Evolutionary conservation across 2,797 vertebrate genomes (phyloP).

Genomic region (Falco naumanni): DNA sequence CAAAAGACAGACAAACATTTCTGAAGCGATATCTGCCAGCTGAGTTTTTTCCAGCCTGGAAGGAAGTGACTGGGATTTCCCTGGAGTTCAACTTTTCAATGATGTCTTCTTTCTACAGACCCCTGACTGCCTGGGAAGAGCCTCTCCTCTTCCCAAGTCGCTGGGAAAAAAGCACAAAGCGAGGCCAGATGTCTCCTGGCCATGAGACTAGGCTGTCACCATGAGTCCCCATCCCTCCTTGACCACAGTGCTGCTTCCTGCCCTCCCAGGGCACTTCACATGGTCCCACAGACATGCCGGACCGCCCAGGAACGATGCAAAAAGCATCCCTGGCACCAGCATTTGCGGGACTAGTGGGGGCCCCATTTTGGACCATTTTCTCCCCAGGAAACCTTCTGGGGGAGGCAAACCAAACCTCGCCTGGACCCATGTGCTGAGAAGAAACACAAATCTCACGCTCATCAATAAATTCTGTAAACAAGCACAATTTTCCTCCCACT

Average conservation of each 20-base stretch:
- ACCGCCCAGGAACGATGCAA: fast-evolving
- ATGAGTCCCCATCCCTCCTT: neutral
- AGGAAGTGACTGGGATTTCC: slow-evolving; percentile 4
- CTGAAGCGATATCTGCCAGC: neutral
- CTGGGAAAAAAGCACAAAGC: neutral
- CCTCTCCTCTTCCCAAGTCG: neutral
- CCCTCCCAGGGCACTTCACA: fast-evolving
- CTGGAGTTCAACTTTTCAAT: neutral
- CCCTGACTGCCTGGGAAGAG: neutral
- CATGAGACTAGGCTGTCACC: neutral
- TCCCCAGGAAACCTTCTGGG: neutral
- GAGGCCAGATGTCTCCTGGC: neutral
- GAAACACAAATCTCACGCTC: neutral
- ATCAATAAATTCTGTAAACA: neutral
- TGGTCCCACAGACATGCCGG: fast-evolving
- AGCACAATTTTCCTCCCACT: slow-evolving; percentile 12
- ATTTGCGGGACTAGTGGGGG: fast-evolving
- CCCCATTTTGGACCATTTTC: neutral
- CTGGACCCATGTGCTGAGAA: neutral
- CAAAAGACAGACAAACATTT: neutral
- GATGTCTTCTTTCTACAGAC: neutral
- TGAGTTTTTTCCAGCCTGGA: neutral
- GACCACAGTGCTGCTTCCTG: neutral
- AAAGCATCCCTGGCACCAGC: neutral
- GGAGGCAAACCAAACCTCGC: neutral